These are phyloP conservation scores for Xerus rutilus DNA, from an alignment of 2,797 vertebrate genomes.

Conservation along the genomic window DNA sequence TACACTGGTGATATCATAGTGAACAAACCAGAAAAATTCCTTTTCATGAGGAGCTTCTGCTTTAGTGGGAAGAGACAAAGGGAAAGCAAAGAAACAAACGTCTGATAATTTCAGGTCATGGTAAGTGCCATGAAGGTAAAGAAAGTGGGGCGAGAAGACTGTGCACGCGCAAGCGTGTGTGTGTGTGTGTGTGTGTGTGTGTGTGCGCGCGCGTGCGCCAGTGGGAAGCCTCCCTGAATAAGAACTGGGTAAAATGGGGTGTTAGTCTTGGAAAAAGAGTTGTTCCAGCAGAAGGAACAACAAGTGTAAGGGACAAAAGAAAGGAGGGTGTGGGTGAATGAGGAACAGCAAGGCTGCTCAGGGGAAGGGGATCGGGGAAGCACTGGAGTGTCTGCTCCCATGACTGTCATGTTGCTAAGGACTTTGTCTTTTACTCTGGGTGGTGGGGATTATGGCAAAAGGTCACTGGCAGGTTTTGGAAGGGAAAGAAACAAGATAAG, in stretches of 20 bases:
- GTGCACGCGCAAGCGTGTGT: background rate
- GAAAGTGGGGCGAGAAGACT: background rate
- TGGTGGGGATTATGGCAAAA: background rate
- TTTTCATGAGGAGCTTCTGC: background rate
- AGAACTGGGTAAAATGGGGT: background rate
- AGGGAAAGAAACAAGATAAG: too few relatives aligned
- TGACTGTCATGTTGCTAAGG: background rate
- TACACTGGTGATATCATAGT: background rate
- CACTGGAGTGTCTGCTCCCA: rapidly evolving
- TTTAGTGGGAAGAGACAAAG: background rate
- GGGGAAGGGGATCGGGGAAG: background rate
- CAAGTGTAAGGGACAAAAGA: background rate
- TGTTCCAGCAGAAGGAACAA: background rate
- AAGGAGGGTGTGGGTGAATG: background rate
- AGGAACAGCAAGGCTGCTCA: too few relatives aligned
- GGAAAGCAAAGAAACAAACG: conserved; percentile 6
- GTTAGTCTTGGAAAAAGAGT: background rate
- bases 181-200: background rate
- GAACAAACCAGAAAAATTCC: background rate
- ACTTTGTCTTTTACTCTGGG: background rate
- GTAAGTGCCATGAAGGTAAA: background rate
- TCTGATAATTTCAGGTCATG: background rate
- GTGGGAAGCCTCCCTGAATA: background rate
- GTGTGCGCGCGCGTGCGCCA: background rate
- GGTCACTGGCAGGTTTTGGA: background rate